Evolutionary conservation across 2,888 invertebrate genomes (phyloP).

Genomic region (Phengaris alcon): DNA sequence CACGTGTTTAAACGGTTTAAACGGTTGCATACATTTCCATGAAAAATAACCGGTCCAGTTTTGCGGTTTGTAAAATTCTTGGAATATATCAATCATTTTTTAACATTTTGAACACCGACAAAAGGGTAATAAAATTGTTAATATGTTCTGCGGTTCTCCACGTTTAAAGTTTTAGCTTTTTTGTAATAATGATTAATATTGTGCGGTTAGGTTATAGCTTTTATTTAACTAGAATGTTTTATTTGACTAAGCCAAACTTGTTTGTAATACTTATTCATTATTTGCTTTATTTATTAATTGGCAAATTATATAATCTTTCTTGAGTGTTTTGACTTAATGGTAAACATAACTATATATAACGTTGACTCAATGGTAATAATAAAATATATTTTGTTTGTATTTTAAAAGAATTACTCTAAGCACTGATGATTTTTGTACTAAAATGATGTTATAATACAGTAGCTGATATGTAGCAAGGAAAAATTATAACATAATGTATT

Average conservation of each 20-base stretch:
- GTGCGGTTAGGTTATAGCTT: background rate
- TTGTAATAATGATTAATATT: constrained; percentile 19
- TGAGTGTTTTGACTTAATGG: background rate
- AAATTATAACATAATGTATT: no score
- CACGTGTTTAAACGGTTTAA: no score
- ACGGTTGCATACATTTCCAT: no score
- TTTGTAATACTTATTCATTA: background rate
- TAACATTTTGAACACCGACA: constrained; percentile 19
- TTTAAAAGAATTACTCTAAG: no score
- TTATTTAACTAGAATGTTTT: background rate
- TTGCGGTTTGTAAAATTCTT: constrained; percentile 10
- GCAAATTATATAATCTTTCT: background rate
- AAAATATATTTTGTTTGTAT: no score
- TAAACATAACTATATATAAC: no score
- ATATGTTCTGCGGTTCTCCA: constrained; percentile 7
- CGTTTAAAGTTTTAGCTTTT: constrained; percentile 12
- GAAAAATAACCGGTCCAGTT: background rate
- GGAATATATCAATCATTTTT: constrained; percentile 8
- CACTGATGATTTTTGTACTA: no score
- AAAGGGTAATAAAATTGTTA: constrained; percentile 21
- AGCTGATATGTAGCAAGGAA: no score
- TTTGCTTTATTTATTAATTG: background rate
- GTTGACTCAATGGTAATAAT: no score
- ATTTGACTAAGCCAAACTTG: background rate
- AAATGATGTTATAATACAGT: no score